Conservation (phyloP, 2,888 invertebrate genomes). For the Polietes domitor region DNA sequence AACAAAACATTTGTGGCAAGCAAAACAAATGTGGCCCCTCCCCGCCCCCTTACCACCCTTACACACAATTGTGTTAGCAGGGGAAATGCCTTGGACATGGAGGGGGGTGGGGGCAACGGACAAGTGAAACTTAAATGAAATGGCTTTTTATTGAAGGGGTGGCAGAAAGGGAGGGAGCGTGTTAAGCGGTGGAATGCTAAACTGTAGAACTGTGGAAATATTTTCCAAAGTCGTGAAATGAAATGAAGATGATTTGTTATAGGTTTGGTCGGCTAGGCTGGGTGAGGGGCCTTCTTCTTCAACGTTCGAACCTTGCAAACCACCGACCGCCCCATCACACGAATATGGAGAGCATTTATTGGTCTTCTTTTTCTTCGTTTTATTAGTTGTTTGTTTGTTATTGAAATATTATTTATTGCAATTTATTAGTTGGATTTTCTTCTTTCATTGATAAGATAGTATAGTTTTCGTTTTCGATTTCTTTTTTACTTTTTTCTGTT, state of each 20-base stretch:
- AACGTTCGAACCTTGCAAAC: too few species aligned
- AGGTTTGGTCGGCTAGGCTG: neutral
- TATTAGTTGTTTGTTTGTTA: neutral
- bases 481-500: neutral
- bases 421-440: slow-evolving; percentile 39
- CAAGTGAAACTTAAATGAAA: slow-evolving; percentile 1
- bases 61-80: neutral
- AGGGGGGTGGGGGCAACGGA: neutral
- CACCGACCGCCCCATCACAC: neutral
- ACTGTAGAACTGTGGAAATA: neutral
- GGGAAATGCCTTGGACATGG: neutral
- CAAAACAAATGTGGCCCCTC: slow-evolving; percentile 18
- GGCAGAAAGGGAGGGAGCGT: too few species aligned
- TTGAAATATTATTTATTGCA: slow-evolving; percentile 39
- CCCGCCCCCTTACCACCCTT: too few species aligned
- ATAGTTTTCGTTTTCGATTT: slow-evolving; percentile 4
- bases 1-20: slow-evolving; percentile 25
- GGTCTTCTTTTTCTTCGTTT: neutral
- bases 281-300: too few species aligned
- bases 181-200: neutral
- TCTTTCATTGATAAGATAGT: slow-evolving; percentile 34
- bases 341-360: neutral
- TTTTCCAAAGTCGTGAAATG: slow-evolving; percentile 4
- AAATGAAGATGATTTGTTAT: neutral
- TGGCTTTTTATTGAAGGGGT: neutral